These are phyloP conservation scores for Subacronicta megacephala DNA, from an alignment of 2,888 invertebrate genomes.

Conservation along the genomic window DNA sequence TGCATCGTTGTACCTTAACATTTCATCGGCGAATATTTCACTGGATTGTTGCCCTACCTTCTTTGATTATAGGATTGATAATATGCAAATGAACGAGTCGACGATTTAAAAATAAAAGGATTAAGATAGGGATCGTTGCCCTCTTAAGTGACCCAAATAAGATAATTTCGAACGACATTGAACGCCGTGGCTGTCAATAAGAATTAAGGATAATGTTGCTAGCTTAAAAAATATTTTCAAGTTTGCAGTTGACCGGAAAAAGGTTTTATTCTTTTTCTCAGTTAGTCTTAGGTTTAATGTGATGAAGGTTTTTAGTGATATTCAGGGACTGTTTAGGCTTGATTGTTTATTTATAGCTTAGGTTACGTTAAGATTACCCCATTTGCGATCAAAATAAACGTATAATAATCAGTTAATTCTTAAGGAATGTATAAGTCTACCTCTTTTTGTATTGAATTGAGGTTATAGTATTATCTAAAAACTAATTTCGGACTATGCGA, in stretches of 20 bases:
- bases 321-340: slow-evolving; percentile 31
- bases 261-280: slow-evolving; percentile 28
- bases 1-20: slow-evolving; percentile 74
- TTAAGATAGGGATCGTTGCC: slow-evolving; percentile 78
- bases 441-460: neutral
- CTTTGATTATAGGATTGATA: slow-evolving; percentile 83
- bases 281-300: slow-evolving; percentile 35
- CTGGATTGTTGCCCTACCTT: slow-evolving; percentile 81
- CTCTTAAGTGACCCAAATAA: slow-evolving; percentile 86
- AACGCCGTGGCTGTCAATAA: slow-evolving; percentile 80
- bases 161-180: slow-evolving; percentile 78
- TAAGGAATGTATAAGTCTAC: slow-evolving; percentile 8
- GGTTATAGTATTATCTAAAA: slow-evolving; percentile 19
- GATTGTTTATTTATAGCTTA: slow-evolving; percentile 26
- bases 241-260: slow-evolving; percentile 51
- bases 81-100: slow-evolving; percentile 83
- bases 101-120: slow-evolving; percentile 84
- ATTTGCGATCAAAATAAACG: too few relatives aligned
- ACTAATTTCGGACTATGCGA: slow-evolving; percentile 7
- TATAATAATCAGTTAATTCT: slow-evolving; percentile 12
- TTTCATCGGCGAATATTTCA: slow-evolving; percentile 85
- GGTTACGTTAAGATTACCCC: too few relatives aligned
- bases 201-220: slow-evolving; percentile 84
- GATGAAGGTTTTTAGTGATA: slow-evolving; percentile 47
- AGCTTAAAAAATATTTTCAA: slow-evolving; percentile 66